A percentile compares a stretch with the other conserved stretches of the same genome.
These are phyloP conservation scores for Wiebesia pumilae DNA, from an alignment of 1,140 invertebrate species.

Conservation along the genomic window DNA sequence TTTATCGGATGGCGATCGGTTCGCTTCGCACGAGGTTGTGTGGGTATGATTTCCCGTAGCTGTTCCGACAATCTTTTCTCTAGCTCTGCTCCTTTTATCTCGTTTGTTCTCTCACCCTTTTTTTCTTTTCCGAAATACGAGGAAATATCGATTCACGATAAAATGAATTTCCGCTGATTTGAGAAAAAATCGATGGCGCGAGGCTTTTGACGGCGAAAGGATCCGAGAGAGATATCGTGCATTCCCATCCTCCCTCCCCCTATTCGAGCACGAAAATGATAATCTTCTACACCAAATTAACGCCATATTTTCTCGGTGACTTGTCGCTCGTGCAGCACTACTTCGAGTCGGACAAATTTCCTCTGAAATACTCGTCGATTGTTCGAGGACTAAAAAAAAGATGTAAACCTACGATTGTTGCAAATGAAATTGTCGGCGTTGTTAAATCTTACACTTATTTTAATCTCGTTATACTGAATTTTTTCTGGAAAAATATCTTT, in stretches of 20 bases:
- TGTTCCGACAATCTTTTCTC: constrained; percentile 31
- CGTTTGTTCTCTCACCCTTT: background rate
- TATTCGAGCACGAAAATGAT: background rate
- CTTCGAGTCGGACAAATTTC: no score
- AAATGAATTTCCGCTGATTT: constrained; percentile 61
- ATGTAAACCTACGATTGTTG: no score
- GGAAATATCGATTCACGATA: constrained; percentile 63
- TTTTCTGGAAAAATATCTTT: no score
- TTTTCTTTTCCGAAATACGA: constrained; percentile 50
- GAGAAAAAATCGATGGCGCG: constrained; percentile 25
- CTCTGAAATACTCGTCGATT: no score
- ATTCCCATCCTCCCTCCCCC: background rate
- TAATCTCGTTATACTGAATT: no score
- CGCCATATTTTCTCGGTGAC: background rate
- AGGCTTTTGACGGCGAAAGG: background rate
- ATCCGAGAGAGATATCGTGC: background rate
- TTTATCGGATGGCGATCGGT: constrained; percentile 1
- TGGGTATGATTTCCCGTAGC: constrained; percentile 11
- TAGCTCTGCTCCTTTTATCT: constrained; percentile 27
- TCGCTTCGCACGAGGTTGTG: background rate
- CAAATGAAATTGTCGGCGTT: no score
- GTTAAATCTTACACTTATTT: no score
- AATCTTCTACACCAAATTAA: background rate
- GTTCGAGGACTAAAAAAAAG: no score
- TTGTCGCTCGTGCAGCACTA: no score